These are phyloP conservation scores for Gymnocephalus cernua DNA, from an alignment of 2,113 vertebrate species.

Conservation along the genomic window DNA sequence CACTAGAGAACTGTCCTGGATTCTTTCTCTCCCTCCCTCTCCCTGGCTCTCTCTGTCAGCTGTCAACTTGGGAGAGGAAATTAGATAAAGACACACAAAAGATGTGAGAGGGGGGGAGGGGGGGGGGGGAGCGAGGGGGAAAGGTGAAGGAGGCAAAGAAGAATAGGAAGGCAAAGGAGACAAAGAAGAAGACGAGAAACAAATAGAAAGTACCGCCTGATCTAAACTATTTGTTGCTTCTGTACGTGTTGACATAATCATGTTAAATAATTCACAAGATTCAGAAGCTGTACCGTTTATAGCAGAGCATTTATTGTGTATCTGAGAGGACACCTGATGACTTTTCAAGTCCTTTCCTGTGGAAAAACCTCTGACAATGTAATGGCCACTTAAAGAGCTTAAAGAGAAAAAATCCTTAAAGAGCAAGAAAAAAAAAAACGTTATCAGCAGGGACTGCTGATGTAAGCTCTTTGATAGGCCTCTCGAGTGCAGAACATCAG, in stretches of 20 bases:
- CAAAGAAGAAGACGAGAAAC: background rate
- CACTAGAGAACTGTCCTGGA: constrained; percentile 71
- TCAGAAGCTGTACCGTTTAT: background rate
- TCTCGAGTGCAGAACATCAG: constrained; percentile 23
- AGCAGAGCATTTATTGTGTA: background rate
- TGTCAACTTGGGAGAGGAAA: constrained; percentile 44
- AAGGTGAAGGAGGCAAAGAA: background rate
- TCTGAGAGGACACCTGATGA: constrained; percentile 11
- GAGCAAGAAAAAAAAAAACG: constrained; percentile 17
- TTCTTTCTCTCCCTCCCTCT: constrained; percentile 49
- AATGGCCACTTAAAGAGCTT: constrained; percentile 15
- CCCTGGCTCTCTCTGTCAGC: constrained; percentile 38
- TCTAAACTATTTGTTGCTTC: background rate
- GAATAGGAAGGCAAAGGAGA: too few species aligned
- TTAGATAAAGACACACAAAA: constrained; percentile 43
- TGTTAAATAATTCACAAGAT: background rate
- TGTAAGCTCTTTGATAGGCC: constrained; percentile 35
- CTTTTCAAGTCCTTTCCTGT: background rate
- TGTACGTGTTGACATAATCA: background rate
- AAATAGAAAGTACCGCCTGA: background rate
- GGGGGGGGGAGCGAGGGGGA: constrained; percentile 5
- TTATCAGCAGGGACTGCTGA: constrained; percentile 38
- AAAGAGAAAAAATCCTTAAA: constrained; percentile 42
- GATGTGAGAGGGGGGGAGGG: constrained; percentile 20
- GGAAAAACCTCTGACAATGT: constrained; percentile 11